Evolutionary conservation across 2,797 vertebrate species (phyloP), one percentile per base, ranked within the genome.

Genomic region (Typhlichthys eigenmanni): DNA sequence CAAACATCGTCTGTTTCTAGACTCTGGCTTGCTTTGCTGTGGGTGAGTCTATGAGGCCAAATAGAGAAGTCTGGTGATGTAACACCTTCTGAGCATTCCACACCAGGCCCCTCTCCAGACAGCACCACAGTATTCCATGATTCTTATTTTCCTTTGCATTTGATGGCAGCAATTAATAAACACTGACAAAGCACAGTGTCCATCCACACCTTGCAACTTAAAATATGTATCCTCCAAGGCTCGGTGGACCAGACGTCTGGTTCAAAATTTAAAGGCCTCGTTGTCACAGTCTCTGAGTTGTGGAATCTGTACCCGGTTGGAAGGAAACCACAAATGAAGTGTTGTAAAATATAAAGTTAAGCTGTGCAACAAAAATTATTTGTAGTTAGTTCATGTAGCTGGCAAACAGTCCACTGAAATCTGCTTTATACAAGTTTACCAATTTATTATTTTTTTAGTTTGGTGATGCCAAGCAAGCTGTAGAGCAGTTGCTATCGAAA

Each of bases 1-100:
- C 34, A 38, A 38, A 38, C 55, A 29, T 51, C 63, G 60, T 76
- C 58, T 80, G 60, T 47, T 49, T 16, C 19, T 66, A 71, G 68
- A 75, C 64, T 69, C 47, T 59, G 69, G 55, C 38, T 55, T 51
- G 66, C 62, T 63, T 64, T 38, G 56, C 43, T 75, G 72, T 71
- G 80, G 77, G 80, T 70, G 82, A 82, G 80, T 71, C 66, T 74
- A 60, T 74, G 78, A 76, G 81, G 79, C 79, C 79, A 74, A 78
- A 85, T 76, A 83, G 87, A 87, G 90, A 91, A 86, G 72, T 85
- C 62, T 79, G 73, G 84, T 91, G 90, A 90, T 82, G 83, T 91
- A 88, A 91, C 79, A 76, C 47, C 79, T 71, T 75, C 68, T 70
- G 78, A 81, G 63, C 34, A 69, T 77, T 83, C 85, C 85, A 82